A percentile compares a stretch with the other conserved stretches of the same genome.
Conservation (phyloP, 2,797 vertebrate genomes). For the Tauraco hartlaubi region DNA sequence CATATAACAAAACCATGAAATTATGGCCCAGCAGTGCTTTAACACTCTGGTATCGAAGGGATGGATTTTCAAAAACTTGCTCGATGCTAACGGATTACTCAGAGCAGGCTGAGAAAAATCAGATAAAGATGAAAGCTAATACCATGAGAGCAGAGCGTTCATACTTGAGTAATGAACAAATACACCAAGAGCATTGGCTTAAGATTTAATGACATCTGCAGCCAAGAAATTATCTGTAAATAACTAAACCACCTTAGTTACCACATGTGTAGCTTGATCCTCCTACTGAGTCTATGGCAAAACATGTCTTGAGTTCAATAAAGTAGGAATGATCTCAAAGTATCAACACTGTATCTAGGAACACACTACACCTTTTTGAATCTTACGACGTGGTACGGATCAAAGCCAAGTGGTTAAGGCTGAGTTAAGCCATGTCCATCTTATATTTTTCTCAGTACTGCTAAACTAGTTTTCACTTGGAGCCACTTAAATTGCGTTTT, state of each 20-base stretch:
- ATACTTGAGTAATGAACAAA: neutral
- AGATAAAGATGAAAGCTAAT: neutral
- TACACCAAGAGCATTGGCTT: neutral
- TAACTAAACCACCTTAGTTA: neutral
- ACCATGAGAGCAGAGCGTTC: neutral
- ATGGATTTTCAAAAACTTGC: neutral
- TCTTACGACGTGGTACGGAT: neutral
- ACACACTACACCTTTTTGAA: neutral
- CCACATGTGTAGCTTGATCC: neutral
- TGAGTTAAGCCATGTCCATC: neutral
- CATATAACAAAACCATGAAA: neutral
- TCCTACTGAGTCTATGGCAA: neutral
- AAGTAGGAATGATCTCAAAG: neutral
- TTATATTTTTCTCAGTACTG: neutral
- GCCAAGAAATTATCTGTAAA: neutral
- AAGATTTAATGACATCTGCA: neutral
- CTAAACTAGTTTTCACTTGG: neutral
- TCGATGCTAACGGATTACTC: neutral
- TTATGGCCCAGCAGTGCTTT: neutral
- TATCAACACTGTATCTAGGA: accelerated
- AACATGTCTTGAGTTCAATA: neutral
- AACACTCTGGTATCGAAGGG: neutral
- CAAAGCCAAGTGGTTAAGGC: neutral
- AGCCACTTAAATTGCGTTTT: neutral
- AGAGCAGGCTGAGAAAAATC: neutral